A percentile compares a stretch with the other conserved stretches of the same genome.
These are phyloP conservation scores for Mongoloraphidia duomilia DNA, from an alignment of 2,888 invertebrate species.

Conservation along the genomic window DNA sequence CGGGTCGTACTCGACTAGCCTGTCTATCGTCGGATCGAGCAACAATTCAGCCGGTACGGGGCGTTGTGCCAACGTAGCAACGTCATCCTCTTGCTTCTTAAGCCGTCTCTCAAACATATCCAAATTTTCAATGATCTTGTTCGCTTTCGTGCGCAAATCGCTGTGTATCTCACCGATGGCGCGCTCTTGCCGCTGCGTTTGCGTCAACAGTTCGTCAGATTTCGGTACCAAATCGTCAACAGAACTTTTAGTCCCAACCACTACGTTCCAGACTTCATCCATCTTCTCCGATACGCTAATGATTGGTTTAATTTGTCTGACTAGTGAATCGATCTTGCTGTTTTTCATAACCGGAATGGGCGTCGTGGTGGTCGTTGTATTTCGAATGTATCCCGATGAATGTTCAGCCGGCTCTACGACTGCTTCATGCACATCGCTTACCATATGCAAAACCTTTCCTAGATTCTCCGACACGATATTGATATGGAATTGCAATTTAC, in stretches of 20 bases:
- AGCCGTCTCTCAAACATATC: conserved; percentile 72
- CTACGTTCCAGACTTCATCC: conserved; percentile 85
- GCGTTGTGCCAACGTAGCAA: conserved; percentile 59
- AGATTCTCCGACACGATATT: conserved; percentile 71
- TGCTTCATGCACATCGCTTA: conserved; percentile 70
- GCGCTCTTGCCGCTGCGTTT: conserved; percentile 73
- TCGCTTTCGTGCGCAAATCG: conserved; percentile 66
- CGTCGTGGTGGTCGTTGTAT: conserved; percentile 42
- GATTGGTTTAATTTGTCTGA: conserved; percentile 71
- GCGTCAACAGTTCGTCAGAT: conserved; percentile 70
- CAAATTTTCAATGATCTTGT: conserved; percentile 74
- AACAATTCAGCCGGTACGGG: conserved; percentile 61
- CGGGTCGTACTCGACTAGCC: conserved; percentile 64
- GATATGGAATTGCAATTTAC: conserved; percentile 73
- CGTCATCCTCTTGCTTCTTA: conserved; percentile 75
- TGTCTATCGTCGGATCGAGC: conserved; percentile 62
- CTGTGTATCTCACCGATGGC: conserved; percentile 77
- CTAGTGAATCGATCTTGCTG: conserved; percentile 67
- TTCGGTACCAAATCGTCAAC: conserved; percentile 76
- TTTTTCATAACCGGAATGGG: conserved; percentile 41
- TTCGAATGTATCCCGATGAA: conserved; percentile 29
- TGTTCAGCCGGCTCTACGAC: conserved; percentile 56
- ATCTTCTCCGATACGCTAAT: conserved; percentile 77
- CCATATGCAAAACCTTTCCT: conserved; percentile 61
- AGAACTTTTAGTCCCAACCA: conserved; percentile 76